Evolutionary conservation across 2,797 vertebrate genomes (phyloP).

Genomic region (Euphonia xanthogaster): DNA sequence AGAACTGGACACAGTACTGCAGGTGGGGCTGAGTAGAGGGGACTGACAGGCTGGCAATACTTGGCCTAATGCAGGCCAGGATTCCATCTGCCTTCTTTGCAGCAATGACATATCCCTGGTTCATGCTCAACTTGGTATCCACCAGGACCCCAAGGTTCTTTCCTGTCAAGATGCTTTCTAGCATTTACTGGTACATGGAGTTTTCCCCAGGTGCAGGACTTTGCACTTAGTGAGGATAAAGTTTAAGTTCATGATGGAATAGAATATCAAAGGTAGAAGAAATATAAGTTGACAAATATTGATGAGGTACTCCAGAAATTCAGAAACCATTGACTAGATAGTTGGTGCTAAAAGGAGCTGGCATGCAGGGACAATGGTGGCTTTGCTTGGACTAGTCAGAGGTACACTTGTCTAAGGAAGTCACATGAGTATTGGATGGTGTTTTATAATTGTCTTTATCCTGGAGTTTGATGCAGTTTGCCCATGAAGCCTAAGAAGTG

Average conservation of each 20-base stretch:
- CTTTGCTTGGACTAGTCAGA: neutral
- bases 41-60: rapidly evolving
- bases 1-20: neutral
- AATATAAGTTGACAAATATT: neutral
- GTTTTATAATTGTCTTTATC: neutral
- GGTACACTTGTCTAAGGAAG: neutral
- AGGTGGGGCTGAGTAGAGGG: neutral
- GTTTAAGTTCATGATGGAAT: neutral
- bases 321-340: neutral
- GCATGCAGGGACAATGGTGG: neutral
- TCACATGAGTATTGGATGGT: neutral
- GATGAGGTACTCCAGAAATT: neutral
- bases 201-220: neutral
- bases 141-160: neutral
- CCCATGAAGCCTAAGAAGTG: neutral
- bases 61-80: neutral
- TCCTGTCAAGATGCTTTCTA: neutral
- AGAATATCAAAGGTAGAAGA: neutral
- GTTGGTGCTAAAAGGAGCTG: neutral
- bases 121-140: neutral
- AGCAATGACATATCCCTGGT: neutral
- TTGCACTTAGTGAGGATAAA: neutral
- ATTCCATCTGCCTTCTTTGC: neutral
- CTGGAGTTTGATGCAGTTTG: neutral
- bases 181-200: neutral